Evolutionary conservation across 2,113 vertebrate species (phyloP), one percentile per base, ranked within the genome.

Genomic region (Neotoma lepida): DNA sequence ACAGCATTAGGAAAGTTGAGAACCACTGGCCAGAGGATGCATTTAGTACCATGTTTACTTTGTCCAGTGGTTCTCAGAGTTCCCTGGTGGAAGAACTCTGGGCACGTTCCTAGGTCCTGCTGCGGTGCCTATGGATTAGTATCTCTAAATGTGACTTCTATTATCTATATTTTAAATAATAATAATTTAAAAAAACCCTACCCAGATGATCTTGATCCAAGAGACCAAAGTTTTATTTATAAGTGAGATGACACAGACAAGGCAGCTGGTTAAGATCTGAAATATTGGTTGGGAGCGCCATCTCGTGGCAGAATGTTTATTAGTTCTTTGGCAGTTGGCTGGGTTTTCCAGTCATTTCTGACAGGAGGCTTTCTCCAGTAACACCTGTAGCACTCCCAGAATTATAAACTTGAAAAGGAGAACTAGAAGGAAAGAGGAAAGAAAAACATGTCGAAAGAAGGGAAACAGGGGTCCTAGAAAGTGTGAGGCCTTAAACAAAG

Each of bases 251-350:
- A 30, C 22, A 2, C 35, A 17, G 5, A 28, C 33, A 76, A 76
- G 8, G 46, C 39, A 33, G 81, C 80, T 28, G 77, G 80, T 35
- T 44, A 24, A 12, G 1, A 70, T 39, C n/a, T 0, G 0, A 87
- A 89, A 51, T 58, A 26, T 0, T 93, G 89, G 44, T n/a, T 12
- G 0, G 56, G 63, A 26, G 49, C 63, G 82, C 95, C 96, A 94
- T 70, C 97, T 96, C 24, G 68, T 94, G 97, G 80, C 63, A 24
- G 33, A 2, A 78, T 74, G 39, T 5, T 74, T 92, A 61, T 77
- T 63, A 77, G 80, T 44, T 1, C 30, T 44, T 80, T 77, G 30
- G n/a, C 35, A 1, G 0, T 74, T 39, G 41, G 24, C 33, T 33
- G 49, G 18, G 30, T 68, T 56, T 84, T 80, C 14, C 39, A 63